These are phyloP conservation scores for Monoplex corrugatus DNA, from an alignment of 2,888 invertebrate species.

Conservation along the genomic window DNA sequence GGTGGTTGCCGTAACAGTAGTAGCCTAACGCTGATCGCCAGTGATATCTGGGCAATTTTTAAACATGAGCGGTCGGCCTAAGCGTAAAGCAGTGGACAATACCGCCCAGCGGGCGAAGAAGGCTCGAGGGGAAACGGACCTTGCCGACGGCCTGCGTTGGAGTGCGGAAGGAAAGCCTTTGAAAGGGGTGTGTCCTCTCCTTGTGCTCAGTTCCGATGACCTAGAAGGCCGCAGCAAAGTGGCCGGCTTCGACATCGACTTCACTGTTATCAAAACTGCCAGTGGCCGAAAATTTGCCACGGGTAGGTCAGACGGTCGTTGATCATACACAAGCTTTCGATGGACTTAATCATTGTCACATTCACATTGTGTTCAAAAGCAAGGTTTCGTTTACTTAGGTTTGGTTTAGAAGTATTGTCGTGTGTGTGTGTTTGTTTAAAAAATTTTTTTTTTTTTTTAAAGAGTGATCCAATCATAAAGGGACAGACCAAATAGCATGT, in stretches of 20 bases:
- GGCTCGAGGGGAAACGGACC: slow-evolving; percentile 75
- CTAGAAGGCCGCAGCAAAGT: slow-evolving; percentile 73
- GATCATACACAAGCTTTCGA: too few species aligned
- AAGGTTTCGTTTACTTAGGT: too few species aligned
- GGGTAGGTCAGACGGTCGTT: slow-evolving; percentile 63
- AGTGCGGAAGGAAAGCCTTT: slow-evolving; percentile 67
- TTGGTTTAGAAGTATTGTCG: too few species aligned
- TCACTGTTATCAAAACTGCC: slow-evolving; percentile 79
- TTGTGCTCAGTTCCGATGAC: slow-evolving; percentile 70
- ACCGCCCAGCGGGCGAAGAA: slow-evolving; percentile 71
- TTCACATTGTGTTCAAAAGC: too few species aligned
- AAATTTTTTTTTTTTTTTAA: too few species aligned
- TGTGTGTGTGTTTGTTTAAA: too few species aligned
- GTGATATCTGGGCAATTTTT: too few species aligned
- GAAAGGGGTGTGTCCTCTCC: slow-evolving; percentile 69
- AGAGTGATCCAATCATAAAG: too few species aligned
- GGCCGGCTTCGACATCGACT: slow-evolving; percentile 81
- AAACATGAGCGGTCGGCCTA: slow-evolving; percentile 73
- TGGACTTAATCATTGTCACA: too few species aligned
- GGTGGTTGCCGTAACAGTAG: too few species aligned
- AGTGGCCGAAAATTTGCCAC: slow-evolving; percentile 79
- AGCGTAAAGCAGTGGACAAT: slow-evolving; percentile 85
- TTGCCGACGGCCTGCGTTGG: slow-evolving; percentile 71
- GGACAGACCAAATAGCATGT: too few species aligned
- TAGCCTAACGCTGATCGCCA: too few species aligned